These are phyloP conservation scores for Cryptus viduatorius DNA, from an alignment of 2,888 invertebrate genomes.

Conservation along the genomic window DNA sequence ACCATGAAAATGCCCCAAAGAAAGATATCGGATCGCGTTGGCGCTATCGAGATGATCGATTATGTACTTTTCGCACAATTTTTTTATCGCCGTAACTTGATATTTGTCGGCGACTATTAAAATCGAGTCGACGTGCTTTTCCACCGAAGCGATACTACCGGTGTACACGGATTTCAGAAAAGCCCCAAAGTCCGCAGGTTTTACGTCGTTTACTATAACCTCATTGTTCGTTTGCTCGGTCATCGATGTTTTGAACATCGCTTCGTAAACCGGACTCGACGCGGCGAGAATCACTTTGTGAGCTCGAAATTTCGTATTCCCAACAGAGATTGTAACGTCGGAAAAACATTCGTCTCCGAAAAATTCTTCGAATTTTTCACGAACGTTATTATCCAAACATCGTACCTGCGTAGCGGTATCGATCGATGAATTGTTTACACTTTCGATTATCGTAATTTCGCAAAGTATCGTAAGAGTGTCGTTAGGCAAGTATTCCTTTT, in stretches of 20 bases:
- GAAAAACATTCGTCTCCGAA: neutral
- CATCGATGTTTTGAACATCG: constrained; percentile 9
- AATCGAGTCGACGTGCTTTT: neutral
- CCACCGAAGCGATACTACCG: constrained; percentile 1
- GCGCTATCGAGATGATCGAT: neutral
- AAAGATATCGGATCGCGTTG: neutral
- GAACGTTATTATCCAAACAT: neutral
- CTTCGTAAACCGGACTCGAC: constrained; percentile 2
- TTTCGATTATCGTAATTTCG: constrained; percentile 5
- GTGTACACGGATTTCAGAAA: constrained; percentile 16
- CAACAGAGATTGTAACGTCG: constrained; percentile 4
- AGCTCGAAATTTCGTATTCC: neutral
- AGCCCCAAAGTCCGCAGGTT: neutral
- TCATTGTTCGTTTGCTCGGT: neutral
- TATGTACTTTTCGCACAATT: neutral
- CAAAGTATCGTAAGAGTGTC: constrained; percentile 9
- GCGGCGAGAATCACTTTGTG: constrained; percentile 18
- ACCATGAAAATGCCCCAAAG: neutral
- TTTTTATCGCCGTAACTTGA: neutral
- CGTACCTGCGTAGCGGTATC: neutral
- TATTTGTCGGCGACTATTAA: constrained; percentile 18
- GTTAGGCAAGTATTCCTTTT: neutral
- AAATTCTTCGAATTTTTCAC: constrained; percentile 1
- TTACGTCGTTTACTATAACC: neutral
- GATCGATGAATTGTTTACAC: neutral